These are phyloP conservation scores for Trididemnum nubilum DNA, from an alignment of 23 tunicate species.

Conservation along the genomic window DNA sequence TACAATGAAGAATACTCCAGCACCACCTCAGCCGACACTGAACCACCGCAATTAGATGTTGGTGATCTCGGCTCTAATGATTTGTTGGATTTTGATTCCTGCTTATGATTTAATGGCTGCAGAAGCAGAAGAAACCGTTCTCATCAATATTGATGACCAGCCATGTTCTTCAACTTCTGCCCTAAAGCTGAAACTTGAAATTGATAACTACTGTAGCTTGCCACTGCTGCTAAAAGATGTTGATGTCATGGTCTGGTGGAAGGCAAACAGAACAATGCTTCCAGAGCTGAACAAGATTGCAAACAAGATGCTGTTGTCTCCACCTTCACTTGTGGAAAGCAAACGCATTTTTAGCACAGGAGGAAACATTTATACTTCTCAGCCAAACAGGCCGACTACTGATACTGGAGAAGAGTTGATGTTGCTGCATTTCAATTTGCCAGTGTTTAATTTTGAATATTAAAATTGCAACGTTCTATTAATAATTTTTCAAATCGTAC, in stretches of 20 bases:
- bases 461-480: neutral
- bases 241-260: neutral
- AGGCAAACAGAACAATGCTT: neutral
- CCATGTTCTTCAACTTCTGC: neutral
- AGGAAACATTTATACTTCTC: neutral
- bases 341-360: neutral
- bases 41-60: neutral
- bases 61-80: neutral
- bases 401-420: neutral
- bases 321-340: neutral
- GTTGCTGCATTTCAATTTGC: conserved; percentile 11
- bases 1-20: neutral
- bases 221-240: neutral
- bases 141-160: neutral
- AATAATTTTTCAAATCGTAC: too few relatives aligned
- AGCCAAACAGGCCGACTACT: neutral
- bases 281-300: neutral
- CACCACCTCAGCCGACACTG: neutral
- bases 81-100: conserved; percentile 15
- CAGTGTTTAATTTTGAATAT: conserved; percentile 13
- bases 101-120: neutral
- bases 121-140: neutral
- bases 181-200: conserved; percentile 1
- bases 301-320: neutral
- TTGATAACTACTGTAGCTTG: neutral